Evolutionary conservation across 2,113 vertebrate genomes (phyloP).

Genomic region (Orthonyx spaldingii): DNA sequence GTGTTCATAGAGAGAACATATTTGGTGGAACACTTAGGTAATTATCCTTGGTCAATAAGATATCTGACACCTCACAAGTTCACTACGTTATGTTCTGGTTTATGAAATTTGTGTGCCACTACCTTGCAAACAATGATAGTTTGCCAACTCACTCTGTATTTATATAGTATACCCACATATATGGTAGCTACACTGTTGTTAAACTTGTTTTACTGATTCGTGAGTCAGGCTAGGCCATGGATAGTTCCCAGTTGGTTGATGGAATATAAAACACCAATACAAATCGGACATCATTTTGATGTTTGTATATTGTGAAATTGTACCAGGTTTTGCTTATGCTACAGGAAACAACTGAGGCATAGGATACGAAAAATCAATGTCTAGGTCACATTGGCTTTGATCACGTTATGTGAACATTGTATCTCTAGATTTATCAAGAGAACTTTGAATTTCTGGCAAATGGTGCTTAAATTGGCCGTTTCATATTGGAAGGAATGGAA

Average conservation of each 20-base stretch:
- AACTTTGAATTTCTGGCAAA: slow-evolving; percentile 41
- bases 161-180: slow-evolving; percentile 22
- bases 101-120: neutral
- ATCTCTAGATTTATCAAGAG: slow-evolving; percentile 63
- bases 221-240: slow-evolving; percentile 35
- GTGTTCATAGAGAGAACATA: neutral
- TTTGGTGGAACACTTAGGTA: neutral
- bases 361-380: slow-evolving; percentile 20
- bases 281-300: neutral
- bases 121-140: slow-evolving; percentile 10
- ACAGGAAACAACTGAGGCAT: slow-evolving; percentile 38
- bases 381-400: slow-evolving; percentile 64
- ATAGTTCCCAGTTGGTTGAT: slow-evolving; percentile 22
- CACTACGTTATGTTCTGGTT: neutral
- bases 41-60: neutral
- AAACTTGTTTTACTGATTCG: slow-evolving; percentile 38
- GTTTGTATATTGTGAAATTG: slow-evolving; percentile 28
- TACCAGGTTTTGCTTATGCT: slow-evolving; percentile 39
- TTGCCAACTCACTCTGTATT: slow-evolving; percentile 50
- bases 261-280: neutral
- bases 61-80: neutral
- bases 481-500: neutral
- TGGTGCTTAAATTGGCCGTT: slow-evolving; percentile 11
- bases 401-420: slow-evolving; percentile 45
- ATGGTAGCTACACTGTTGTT: slow-evolving; percentile 71